Evolutionary conservation across 2,113 vertebrate genomes (phyloP).

Genomic region (Rostratula benghalensis): DNA sequence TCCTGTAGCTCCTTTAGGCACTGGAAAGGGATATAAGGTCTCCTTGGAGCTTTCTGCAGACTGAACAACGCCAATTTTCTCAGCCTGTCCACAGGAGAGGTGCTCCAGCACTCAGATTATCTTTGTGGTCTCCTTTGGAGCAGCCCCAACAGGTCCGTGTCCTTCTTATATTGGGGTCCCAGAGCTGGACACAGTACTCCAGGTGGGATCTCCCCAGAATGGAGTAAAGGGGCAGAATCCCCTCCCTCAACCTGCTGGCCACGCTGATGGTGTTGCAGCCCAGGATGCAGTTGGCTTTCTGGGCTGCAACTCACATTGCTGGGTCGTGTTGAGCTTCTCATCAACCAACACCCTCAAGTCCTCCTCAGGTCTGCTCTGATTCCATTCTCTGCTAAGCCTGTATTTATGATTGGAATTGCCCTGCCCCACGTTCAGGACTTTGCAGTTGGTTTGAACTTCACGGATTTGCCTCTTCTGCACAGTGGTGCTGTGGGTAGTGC

Average conservation of each 20-base stretch:
- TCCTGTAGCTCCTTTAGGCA: not conserved
- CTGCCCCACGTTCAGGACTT: not conserved
- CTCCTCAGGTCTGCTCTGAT: not conserved
- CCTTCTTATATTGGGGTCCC: not conserved
- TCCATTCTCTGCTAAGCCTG: not conserved
- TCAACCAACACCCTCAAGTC: not conserved
- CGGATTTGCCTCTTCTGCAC: accelerated
- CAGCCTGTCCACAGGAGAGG: not conserved
- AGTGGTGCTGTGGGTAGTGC: not conserved
- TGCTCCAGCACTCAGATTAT: not conserved
- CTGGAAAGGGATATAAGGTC: not conserved
- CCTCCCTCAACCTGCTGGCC: not conserved
- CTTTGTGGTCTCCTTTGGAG: not conserved
- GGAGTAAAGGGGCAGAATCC: not conserved
- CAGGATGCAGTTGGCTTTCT: not conserved
- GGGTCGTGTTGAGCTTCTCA: not conserved
- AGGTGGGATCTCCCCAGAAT: not conserved
- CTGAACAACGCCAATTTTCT: not conserved
- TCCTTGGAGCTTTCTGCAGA: not conserved
- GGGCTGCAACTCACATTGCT: not conserved
- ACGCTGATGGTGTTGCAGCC: not conserved
- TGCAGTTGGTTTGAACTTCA: not conserved
- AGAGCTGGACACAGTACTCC: not conserved
- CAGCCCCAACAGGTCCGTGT: not conserved
- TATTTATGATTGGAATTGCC: not conserved